A percentile compares a stretch with the other conserved stretches of the same genome.
These are phyloP conservation scores for Tenthredo mesomela DNA, from an alignment of 2,888 invertebrate genomes.

Conservation along the genomic window DNA sequence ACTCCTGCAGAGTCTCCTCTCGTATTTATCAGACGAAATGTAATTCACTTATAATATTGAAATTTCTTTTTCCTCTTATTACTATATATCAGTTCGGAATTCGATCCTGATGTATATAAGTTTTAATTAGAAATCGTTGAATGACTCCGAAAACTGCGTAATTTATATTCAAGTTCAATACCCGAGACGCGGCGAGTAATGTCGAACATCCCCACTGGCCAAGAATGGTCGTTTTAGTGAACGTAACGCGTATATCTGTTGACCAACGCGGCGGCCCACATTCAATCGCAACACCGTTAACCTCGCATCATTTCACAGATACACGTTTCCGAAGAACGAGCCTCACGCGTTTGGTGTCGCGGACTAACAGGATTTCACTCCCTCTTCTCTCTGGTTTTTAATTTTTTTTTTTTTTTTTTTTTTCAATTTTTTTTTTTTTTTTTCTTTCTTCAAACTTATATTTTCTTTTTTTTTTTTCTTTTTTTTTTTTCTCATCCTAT, in stretches of 20 bases:
- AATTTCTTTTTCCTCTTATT: background rate
- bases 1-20: background rate
- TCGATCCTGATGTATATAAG: background rate
- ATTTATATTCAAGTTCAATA: constrained; percentile 3
- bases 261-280: constrained; percentile 51
- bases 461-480: background rate
- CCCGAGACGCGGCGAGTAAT: constrained; percentile 1
- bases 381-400: background rate
- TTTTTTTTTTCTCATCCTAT: background rate
- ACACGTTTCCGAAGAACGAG: constrained; percentile 37
- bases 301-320: constrained; percentile 49
- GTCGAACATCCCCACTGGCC: constrained; percentile 6
- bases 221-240: background rate
- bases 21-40: background rate
- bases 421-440: background rate
- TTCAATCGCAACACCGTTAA: constrained; percentile 47
- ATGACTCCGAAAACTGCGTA: background rate
- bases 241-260: constrained; percentile 12
- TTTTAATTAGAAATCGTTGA: background rate
- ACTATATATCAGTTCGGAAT: background rate
- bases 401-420: background rate
- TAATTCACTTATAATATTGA: background rate
- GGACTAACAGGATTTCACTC: constrained; percentile 48
- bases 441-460: background rate
- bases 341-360: constrained; percentile 26